A percentile compares a stretch with the other conserved stretches of the same genome.
Conservation (phyloP, 2,113 vertebrate genomes). For the Butorides virescens region DNA sequence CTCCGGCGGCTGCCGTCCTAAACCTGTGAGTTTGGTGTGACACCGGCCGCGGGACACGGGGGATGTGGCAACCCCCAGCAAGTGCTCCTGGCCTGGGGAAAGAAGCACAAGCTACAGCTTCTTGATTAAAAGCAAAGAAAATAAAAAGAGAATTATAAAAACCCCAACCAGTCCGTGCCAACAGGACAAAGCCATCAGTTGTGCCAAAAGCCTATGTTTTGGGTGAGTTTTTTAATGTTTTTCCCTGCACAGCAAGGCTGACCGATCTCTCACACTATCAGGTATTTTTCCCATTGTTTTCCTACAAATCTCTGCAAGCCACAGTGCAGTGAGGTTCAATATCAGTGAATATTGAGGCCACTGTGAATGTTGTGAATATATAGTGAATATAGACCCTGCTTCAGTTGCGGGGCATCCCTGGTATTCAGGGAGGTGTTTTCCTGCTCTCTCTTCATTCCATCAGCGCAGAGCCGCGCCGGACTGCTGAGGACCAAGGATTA, state of each 20-base stretch:
- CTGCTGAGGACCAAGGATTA: rapidly evolving
- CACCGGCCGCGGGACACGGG: neutral
- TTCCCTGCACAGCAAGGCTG: neutral
- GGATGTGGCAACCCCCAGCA: neutral
- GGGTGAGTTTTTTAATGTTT: neutral
- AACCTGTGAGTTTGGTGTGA: rapidly evolving
- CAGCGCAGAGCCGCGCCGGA: rapidly evolving
- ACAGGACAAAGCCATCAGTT: rapidly evolving
- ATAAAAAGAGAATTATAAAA: rapidly evolving
- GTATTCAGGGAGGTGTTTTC: neutral
- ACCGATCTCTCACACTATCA: rapidly evolving
- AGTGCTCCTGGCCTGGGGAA: rapidly evolving
- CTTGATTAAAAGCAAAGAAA: neutral
- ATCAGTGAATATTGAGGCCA: neutral
- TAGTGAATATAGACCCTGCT: neutral
- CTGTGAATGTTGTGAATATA: neutral
- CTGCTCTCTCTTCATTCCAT: neutral
- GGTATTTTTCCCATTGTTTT: neutral
- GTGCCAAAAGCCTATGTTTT: neutral
- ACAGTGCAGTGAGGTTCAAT: neutral
- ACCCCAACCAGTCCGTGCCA: neutral
- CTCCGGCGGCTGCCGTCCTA: neutral
- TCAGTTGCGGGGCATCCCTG: neutral
- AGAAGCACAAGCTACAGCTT: rapidly evolving
- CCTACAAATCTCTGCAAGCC: neutral